Base-by-base conservation (phyloP, 2,113 vertebrate species). In the Phoxinus phoxinus region DNA sequence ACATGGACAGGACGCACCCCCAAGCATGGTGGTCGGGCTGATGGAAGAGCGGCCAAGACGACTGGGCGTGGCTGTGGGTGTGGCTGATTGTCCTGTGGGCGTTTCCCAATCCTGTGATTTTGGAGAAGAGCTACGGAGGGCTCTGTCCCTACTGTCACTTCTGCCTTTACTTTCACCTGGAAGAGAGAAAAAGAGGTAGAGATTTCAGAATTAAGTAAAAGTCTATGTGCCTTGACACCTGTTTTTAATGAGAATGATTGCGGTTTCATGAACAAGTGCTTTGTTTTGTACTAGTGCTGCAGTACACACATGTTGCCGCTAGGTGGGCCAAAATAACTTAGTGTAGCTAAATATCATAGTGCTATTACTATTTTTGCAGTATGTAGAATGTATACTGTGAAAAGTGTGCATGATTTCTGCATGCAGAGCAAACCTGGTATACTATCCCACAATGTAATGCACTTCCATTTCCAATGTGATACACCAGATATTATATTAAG, bases 31-130 rank as follows among this genome's bases (percentile, higher is more conserved):
- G 67, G 97, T 98, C 53, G 97, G 97, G 85, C 97, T 99, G 89
- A 98, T 95, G 0, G 97, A 98, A 9, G 97, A 97, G 82, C 97
- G 95, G 85, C 97, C 97, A 90, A 97, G 90, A 86, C 96, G 94
- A 85, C 93, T 96, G 90, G 95, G 95, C 63, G 93, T 93, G 51
- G 93, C 92, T 15, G 90, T 90, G 63, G 84, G 84, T 30, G 87
- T 85, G 91, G 95, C 93, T 0, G 95, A 94, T 0, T 94, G 95
- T 81, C 96, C 96, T 0, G 95, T 94, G 0, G 94, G 95, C 87
- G 96, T 95, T 17, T 98, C 97, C 96, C 95, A 96, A 93, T 97
- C 96, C 91, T 96, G 95, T 95, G 95, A 95, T 86, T 94, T 90
- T 94, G 94, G 0, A 94, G 94, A 72, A 94, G 94, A 85, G 90